Percentiles rank a stretch among this genome's conserved stretches.
phyloP scores from a whole-genome alignment of 1,140 invertebrate species.

The Phenacoccus solenopsis region DNA sequence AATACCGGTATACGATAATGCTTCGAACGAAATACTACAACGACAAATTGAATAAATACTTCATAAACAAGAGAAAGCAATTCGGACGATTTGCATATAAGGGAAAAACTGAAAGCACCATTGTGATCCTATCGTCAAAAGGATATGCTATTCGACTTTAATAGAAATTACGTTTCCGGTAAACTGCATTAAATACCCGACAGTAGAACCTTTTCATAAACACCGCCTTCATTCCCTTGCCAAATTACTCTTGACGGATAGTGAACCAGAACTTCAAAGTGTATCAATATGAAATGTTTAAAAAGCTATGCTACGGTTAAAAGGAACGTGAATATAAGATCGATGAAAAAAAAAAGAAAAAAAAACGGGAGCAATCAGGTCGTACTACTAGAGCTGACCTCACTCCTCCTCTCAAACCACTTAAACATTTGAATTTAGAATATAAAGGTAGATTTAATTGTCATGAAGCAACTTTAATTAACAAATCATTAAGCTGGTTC shows the following conservation, averaged over 20 bases:
- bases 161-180: neutral
- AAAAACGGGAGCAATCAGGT: too few relatives aligned
- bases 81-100: neutral
- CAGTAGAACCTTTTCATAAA: neutral
- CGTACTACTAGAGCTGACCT: too few relatives aligned
- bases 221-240: neutral
- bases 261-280: neutral
- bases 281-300: neutral
- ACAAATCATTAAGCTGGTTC: too few relatives aligned
- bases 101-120: neutral
- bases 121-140: neutral
- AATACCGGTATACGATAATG: too few relatives aligned
- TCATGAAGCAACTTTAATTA: too few relatives aligned
- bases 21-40: neutral
- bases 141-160: neutral
- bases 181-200: neutral
- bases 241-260: neutral
- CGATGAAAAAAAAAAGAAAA: too few relatives aligned
- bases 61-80: neutral
- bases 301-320: too few relatives aligned
- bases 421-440: too few relatives aligned
- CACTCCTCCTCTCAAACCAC: too few relatives aligned
- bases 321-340: too few relatives aligned
- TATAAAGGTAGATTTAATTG: too few relatives aligned
- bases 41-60: neutral